Evolutionary conservation across 2,113 vertebrate genomes (phyloP), one percentile per base, ranked within the genome.

Genomic region (Pseudolaguvia tuberculata): DNA sequence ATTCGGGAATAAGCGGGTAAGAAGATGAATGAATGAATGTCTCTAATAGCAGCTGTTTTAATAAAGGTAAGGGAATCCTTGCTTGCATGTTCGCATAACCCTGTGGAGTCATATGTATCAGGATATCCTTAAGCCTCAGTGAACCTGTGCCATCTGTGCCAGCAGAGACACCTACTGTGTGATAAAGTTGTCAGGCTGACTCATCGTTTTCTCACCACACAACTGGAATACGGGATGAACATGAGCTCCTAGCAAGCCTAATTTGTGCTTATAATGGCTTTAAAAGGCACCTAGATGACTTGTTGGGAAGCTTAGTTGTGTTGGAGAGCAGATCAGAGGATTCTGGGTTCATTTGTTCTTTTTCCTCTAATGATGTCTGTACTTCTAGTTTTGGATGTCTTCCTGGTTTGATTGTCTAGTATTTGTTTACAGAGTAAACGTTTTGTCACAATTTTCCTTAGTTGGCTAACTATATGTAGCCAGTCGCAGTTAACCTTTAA

Each of bases 91-190:
- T 75, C 25, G 29, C 56, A 23, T 57, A 71, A 50, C 55, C 56
- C 52, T 39, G 57, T n/a, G 42, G 31, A 25, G 23, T 81, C 74
- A 80, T 74, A 71, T 79, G 56, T 39, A 21, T 79, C 58, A 3
- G 29, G 42, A 35, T 77, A 58, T 75, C 65, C 71, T 78, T 83
- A 48, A 57, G 73, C 11, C 58, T 63, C 68, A 68, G 69, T 67
- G 66, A 17, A 35, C 72, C 59, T 20, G 35, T 10, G 27, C 59
- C 48, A 53, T 63, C 29, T 17, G 29, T 52, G n/a, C 59, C 29
- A 56, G 61, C 72, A 56, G n/a, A 66, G 21, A 66, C 59, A 66
- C 61, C 72, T 65, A 50, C 35, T 75, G 72, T 35, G 55, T 39
- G 51, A 65, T 66, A 42, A 18, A 45, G 47, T 14, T 27, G 27